phyloP scores from a whole-genome alignment of 1,140 invertebrate genomes.

The Drosophila ambigua region DNA sequence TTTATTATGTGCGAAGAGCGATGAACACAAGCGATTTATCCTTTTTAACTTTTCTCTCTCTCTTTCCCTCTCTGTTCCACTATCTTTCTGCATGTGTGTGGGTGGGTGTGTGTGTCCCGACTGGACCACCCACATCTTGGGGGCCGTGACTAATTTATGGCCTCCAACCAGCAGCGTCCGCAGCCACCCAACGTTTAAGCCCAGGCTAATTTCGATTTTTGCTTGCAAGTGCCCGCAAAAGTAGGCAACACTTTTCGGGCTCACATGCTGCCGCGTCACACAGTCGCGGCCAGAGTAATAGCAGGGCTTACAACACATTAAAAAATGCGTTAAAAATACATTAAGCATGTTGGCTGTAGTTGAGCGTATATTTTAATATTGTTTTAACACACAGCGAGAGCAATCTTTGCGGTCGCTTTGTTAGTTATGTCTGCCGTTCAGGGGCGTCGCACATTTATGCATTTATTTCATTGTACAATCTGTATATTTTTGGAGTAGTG shows the following conservation, averaged over 20 bases:
- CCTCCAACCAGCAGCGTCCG: constrained; percentile 66
- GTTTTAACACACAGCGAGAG: too few species aligned
- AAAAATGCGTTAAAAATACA: too few species aligned
- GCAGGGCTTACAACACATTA: too few species aligned
- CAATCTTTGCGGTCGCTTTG: too few species aligned
- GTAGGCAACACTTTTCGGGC: constrained; percentile 52
- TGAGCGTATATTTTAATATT: too few species aligned
- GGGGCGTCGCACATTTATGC: too few species aligned
- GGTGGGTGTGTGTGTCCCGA: constrained; percentile 41
- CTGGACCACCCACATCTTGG: constrained; percentile 62
- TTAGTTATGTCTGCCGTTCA: too few species aligned
- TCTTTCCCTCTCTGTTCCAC: constrained; percentile 16
- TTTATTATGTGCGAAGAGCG: constrained; percentile 83
- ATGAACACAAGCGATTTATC: constrained; percentile 83
- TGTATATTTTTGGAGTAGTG: too few species aligned
- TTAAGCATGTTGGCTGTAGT: too few species aligned
- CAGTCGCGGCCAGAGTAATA: too few species aligned
- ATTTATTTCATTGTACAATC: too few species aligned
- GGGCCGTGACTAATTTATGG: constrained; percentile 74
- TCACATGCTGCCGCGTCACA: not conserved
- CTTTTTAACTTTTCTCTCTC: constrained; percentile 78
- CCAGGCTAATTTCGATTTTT: constrained; percentile 59
- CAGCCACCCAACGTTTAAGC: constrained; percentile 52
- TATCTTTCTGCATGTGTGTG: constrained; percentile 20
- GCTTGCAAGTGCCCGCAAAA: constrained; percentile 27